Conservation (phyloP, 64 coral and sea anemone genomes). For the Montipora capricornis region DNA sequence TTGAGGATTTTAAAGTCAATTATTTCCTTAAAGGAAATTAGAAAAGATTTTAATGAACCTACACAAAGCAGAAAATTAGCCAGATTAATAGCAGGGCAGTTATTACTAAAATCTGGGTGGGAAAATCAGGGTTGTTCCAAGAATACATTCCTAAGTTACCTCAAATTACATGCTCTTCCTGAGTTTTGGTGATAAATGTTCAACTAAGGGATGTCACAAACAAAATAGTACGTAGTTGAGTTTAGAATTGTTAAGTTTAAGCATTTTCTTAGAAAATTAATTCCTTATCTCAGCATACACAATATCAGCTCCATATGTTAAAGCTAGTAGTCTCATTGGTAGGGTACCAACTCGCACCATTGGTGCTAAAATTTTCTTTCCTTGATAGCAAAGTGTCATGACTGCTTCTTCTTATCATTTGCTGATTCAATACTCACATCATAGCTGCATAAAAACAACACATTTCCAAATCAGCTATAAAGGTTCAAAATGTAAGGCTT, state of each 20-base stretch:
- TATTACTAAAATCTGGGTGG: too few species aligned
- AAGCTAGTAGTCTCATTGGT: conserved; percentile 80
- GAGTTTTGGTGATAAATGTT: too few species aligned
- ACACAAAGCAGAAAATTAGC: background rate
- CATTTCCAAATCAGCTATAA: too few species aligned
- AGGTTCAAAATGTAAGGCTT: background rate
- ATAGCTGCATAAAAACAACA: background rate
- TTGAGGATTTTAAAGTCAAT: conserved; percentile 98
- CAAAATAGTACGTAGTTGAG: too few species aligned
- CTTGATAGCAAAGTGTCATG: conserved; percentile 48
- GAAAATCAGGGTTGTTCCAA: too few species aligned
- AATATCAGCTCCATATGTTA: conserved; percentile 97
- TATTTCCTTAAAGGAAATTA: conserved; percentile 76
- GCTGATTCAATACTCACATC: background rate
- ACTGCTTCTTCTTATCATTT: background rate
- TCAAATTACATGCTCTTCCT: too few species aligned
- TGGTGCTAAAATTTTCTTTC: conserved; percentile 87
- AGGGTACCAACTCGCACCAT: conserved; percentile 96
- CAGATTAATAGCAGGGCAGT: too few species aligned
- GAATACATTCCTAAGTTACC: too few species aligned
- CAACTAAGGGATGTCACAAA: too few species aligned
- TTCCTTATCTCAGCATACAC: conserved; percentile 92
- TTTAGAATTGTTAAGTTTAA: too few species aligned
- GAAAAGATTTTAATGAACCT: background rate
- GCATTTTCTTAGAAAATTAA: too few species aligned